Percentiles rank a stretch among this genome's conserved stretches.
phyloP scores from a whole-genome alignment of 2,113 vertebrate genomes.

The pig (Sus scrofa) region T2T-Sscrofa CM000815.6:130499001-130499500 shows the following conservation, averaged over 20 bases:
- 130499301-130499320: constrained; percentile 87
- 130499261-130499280: constrained; percentile 87
- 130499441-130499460: constrained; percentile 82
- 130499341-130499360: constrained; percentile 86
- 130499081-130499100: constrained; percentile 78
- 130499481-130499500: constrained; percentile 85
- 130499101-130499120: constrained; percentile 85
- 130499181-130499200: constrained; percentile 87
- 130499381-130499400: constrained; percentile 87
- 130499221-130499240: constrained; percentile 84
- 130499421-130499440: constrained; percentile 90
- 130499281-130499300: constrained; percentile 85
- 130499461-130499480: constrained; percentile 84
- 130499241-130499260: constrained; percentile 82
- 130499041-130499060: constrained; percentile 78
- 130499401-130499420: constrained; percentile 87
- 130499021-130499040: constrained; percentile 83
- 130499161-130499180: constrained; percentile 84
- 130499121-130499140: constrained; percentile 86
- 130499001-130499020: constrained; percentile 87
- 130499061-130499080: constrained; percentile 81
- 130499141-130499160: constrained; percentile 81
- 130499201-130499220: constrained; percentile 84
- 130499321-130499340: constrained; percentile 84
- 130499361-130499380: constrained; percentile 88